These are phyloP conservation scores for Pangasianodon hypophthalmus DNA, from an alignment of 2,113 vertebrate species.

Conservation along the genomic window DNA sequence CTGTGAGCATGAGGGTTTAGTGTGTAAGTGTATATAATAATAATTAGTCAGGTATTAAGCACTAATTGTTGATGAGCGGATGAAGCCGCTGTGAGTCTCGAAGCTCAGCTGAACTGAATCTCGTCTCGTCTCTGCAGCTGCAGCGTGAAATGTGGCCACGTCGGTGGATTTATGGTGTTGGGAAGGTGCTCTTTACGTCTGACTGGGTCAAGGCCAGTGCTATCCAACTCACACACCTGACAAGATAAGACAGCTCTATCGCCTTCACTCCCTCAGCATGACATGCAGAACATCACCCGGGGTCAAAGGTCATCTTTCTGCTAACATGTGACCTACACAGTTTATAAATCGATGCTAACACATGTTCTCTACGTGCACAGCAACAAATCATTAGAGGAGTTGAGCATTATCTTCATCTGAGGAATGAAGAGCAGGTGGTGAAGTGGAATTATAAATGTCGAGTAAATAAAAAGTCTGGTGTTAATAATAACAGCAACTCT, in stretches of 20 bases:
- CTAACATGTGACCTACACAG: slow-evolving; percentile 10
- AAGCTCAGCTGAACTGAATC: background rate
- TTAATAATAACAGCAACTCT: background rate
- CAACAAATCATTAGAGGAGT: background rate
- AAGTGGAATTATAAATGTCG: background rate
- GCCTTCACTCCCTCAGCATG: slow-evolving; percentile 40
- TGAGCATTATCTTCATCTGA: background rate
- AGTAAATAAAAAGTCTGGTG: background rate
- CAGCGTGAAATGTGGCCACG: background rate
- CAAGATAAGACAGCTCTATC: slow-evolving; percentile 61
- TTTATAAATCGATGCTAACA: background rate
- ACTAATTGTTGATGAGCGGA: background rate
- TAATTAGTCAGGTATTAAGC: background rate
- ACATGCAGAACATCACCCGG: slow-evolving; percentile 34
- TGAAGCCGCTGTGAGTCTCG: background rate
- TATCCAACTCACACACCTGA: slow-evolving; percentile 54
- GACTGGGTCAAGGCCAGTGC: slow-evolving; percentile 58
- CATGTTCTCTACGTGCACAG: background rate
- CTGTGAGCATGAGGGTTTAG: background rate
- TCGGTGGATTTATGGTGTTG: slow-evolving; percentile 56
- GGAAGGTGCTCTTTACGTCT: slow-evolving; percentile 16
- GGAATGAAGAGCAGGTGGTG: background rate
- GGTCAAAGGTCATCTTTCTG: slow-evolving; percentile 43
- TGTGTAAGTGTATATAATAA: too few species aligned
- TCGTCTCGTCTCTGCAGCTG: background rate